Evolutionary conservation across 2,113 vertebrate genomes (phyloP), one percentile per base, ranked within the genome.

Genomic region (Ammodytes dubius): DNA sequence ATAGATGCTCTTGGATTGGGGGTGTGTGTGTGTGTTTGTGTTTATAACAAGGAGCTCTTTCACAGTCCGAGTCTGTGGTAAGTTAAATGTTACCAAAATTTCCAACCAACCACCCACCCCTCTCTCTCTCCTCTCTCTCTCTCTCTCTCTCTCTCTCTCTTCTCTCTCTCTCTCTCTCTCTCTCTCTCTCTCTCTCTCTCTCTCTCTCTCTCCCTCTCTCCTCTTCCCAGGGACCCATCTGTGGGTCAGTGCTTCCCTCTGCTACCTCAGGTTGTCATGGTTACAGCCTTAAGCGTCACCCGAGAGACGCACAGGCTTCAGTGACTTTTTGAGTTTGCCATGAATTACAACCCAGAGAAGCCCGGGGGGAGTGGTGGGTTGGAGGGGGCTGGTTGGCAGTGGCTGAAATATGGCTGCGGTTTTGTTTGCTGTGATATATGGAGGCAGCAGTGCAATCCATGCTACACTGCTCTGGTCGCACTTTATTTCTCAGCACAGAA

Each of bases 391-490:
- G 58, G 69, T 72, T 85, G 87, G 74, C 85, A 82, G 89, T 37
- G 17, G 53, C 67, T 92, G 93, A 94, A 89, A 90, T 93, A 92
- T 81, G 81, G 83, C 89, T 77, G 81, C 57, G 73, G 80, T 81
- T 92, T 91, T 91, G 86, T 91, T 91, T 81, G 70, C 79, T 49
- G 81, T 91, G 89, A 92, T 91, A 77, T 91, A 91, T 87, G 84
- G 73, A 74, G 71, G 88, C 67, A 79, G 85, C 79, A 8, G 70
- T 1, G 58, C 57, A 46, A 72, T 79, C 79, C 74, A 75, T 57
- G 80, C 76, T 90, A 85, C 76, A 50, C 78, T 71, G 86, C 86
- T 89, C 87, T 61, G 70, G 78, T 77, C 83, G 83, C 84, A 89
- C 85, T 90, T 90, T 89, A 88, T 81, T 89, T 83, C 86, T 85